phyloP scores from a whole-genome alignment of 2,797 vertebrate species.

The Syngnathus acus region DNA sequence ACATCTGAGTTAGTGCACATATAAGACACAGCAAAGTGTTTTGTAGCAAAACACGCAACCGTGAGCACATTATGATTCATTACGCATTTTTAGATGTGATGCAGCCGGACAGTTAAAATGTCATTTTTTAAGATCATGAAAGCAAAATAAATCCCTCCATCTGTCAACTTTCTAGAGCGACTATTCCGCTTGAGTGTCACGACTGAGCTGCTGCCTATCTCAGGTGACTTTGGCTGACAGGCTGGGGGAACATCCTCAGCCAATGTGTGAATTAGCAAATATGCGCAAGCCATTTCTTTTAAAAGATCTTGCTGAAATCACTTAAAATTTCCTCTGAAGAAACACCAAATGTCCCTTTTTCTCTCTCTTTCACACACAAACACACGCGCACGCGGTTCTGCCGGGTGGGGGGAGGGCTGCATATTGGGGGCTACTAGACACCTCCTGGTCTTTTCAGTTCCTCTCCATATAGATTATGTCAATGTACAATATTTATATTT shows the following conservation, averaged over 20 bases:
- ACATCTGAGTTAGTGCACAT: constrained; percentile 28
- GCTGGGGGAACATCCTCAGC: too few species aligned
- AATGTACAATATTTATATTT: constrained; percentile 73
- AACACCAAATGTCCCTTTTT: background rate
- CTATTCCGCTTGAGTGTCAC: too few species aligned
- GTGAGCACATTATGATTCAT: too few species aligned
- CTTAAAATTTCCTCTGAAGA: constrained; percentile 24
- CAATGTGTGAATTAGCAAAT: too few species aligned
- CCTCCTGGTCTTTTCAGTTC: constrained; percentile 53
- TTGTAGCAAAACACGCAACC: background rate
- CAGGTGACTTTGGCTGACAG: too few species aligned
- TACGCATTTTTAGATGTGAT: too few species aligned
- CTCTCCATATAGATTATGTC: constrained; percentile 74
- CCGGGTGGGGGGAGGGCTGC: constrained; percentile 62
- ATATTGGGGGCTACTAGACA: constrained; percentile 61
- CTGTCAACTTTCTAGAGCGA: too few species aligned
- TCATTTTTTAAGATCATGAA: too few species aligned
- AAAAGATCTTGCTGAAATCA: background rate
- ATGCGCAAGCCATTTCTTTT: too few species aligned
- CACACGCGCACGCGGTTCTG: constrained; percentile 12
- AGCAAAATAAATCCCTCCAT: too few species aligned
- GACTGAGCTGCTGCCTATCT: too few species aligned
- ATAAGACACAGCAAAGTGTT: constrained; percentile 4
- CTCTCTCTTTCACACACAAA: background rate
- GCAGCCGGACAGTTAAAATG: too few species aligned